Evolutionary conservation across 2,888 invertebrate species (phyloP).

Genomic region (Orthonevra nobilis): DNA sequence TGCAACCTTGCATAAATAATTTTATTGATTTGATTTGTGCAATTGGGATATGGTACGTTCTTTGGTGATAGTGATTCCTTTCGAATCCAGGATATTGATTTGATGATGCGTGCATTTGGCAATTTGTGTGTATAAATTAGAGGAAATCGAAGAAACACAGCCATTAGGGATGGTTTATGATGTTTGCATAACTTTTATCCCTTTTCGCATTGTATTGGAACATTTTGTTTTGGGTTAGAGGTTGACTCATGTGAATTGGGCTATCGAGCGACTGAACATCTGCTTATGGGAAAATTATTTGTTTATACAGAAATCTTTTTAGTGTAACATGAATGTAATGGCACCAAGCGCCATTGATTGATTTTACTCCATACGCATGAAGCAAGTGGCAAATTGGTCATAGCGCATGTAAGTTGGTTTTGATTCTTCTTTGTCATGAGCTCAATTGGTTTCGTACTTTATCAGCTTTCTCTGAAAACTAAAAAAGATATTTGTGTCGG

Average conservation of each 20-base stretch:
- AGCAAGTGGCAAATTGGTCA: too few species aligned
- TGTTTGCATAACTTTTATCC: conserved; percentile 62
- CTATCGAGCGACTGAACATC: conserved; percentile 26
- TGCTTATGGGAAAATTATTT: too few species aligned
- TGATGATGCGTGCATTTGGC: conserved; percentile 66
- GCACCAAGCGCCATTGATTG: too few species aligned
- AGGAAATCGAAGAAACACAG: conserved; percentile 46
- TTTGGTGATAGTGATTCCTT: conserved; percentile 3
- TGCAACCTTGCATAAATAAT: conserved; percentile 70
- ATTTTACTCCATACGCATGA: too few species aligned
- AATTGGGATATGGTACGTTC: conserved; percentile 27
- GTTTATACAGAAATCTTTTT: too few species aligned
- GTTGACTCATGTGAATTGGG: conserved; percentile 30
- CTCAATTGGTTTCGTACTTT: too few species aligned
- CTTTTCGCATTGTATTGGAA: background rate
- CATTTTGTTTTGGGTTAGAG: conserved; percentile 36
- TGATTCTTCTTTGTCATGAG: too few species aligned
- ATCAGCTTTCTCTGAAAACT: too few species aligned
- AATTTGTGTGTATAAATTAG: conserved; percentile 61
- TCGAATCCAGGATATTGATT: conserved; percentile 37
- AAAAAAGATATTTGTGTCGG: too few species aligned
- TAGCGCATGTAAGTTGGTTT: too few species aligned
- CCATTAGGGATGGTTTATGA: conserved; percentile 41
- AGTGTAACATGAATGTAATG: too few species aligned
- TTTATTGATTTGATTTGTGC: conserved; percentile 58